phyloP scores from a whole-genome alignment of 2,113 vertebrate genomes.

The Myrmophylax atrothorax region DNA sequence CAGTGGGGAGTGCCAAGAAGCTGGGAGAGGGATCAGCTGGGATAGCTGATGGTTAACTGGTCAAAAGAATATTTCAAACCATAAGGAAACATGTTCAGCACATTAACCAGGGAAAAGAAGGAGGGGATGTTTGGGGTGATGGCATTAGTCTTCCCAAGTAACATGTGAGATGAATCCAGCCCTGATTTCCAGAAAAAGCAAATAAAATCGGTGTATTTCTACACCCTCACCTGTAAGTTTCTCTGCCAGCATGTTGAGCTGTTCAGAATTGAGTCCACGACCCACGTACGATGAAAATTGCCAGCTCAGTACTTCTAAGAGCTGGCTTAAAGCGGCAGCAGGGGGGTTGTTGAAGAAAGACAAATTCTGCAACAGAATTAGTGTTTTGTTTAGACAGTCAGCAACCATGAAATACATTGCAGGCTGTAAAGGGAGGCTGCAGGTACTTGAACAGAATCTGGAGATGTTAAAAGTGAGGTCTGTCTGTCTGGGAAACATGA shows the following conservation, averaged over 20 bases:
- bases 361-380: constrained; percentile 83
- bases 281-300: constrained; percentile 92
- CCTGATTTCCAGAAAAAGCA: neutral
- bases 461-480: neutral
- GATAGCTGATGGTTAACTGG: neutral
- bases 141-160: neutral
- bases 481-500: fast-evolving
- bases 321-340: constrained; percentile 85
- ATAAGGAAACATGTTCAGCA: neutral
- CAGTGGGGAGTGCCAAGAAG: neutral
- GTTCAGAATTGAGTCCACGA: constrained; percentile 90
- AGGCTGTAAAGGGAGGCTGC: neutral
- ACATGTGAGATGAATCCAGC: neutral
- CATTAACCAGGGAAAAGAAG: neutral
- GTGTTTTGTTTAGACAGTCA: neutral
- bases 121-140: neutral
- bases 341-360: constrained; percentile 90
- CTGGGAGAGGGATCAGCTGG: neutral
- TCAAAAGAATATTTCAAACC: neutral
- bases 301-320: constrained; percentile 95
- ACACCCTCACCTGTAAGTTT: constrained; percentile 85
- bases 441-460: neutral
- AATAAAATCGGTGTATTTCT: neutral
- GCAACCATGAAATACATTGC: neutral
- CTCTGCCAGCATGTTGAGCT: constrained; percentile 91